phyloP scores from a whole-genome alignment of 2,113 vertebrate genomes.

The Lethenteron reissneri region DNA sequence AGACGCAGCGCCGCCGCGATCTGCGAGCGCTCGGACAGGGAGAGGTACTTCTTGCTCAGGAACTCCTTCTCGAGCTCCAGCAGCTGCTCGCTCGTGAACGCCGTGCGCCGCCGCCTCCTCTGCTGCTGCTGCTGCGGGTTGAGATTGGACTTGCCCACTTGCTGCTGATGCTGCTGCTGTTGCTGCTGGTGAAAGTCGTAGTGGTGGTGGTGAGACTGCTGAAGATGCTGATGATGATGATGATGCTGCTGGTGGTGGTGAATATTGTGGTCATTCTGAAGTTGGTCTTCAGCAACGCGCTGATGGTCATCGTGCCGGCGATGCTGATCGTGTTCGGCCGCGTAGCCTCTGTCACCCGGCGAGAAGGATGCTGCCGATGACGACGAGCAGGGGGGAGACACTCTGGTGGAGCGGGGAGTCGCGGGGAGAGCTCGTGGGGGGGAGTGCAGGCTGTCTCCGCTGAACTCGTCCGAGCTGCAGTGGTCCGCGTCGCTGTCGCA shows the following conservation, averaged over 20 bases:
- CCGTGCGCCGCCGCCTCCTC: conserved; percentile 65
- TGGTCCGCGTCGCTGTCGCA: not conserved
- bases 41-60: conserved; percentile 97
- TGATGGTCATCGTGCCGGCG: not conserved
- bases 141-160: conserved; percentile 14
- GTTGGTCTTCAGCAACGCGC: too few relatives aligned
- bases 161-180: too few relatives aligned
- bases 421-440: not conserved
- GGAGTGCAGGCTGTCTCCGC: not conserved
- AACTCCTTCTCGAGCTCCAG: conserved; percentile 96
- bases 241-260: too few relatives aligned
- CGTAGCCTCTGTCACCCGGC: not conserved
- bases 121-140: conserved; percentile 23
- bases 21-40: conserved; percentile 85
- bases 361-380: not conserved
- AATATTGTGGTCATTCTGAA: too few relatives aligned
- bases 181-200: too few relatives aligned
- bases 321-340: not conserved
- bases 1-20: conserved; percentile 91
- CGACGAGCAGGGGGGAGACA: not conserved
- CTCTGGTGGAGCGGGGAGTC: not conserved
- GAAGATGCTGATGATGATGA: too few relatives aligned
- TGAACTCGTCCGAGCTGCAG: conserved; percentile 1
- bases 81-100: conserved; percentile 94
- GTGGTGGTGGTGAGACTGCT: too few relatives aligned